Conservation (phyloP, 2,113 vertebrate genomes). For the Columba janthina region DNA sequence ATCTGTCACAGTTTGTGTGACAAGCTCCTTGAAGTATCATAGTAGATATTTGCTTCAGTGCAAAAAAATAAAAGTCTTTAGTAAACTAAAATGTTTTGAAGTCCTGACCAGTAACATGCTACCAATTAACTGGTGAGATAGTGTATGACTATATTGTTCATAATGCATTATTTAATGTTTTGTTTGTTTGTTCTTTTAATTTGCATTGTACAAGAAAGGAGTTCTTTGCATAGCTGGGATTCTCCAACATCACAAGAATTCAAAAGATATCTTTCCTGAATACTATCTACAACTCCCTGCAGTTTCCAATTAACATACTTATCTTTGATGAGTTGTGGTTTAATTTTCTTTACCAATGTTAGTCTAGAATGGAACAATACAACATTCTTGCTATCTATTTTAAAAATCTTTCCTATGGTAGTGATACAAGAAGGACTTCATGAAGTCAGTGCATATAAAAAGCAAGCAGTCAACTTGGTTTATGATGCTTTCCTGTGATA, state of each 20-base stretch:
- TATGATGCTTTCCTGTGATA: background rate
- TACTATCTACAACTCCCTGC: background rate
- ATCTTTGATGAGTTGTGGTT: constrained; percentile 11
- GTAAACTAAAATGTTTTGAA: background rate
- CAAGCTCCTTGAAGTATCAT: background rate
- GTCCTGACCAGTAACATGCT: background rate
- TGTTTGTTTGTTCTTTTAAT: background rate
- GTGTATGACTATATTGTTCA: background rate
- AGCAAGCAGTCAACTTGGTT: background rate
- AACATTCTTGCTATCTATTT: background rate
- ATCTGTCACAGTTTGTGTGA: background rate
- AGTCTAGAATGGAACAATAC: background rate
- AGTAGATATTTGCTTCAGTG: background rate
- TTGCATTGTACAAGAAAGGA: background rate
- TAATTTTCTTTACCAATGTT: constrained; percentile 16
- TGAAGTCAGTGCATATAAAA: background rate
- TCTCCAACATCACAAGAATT: background rate
- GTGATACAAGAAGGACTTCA: background rate
- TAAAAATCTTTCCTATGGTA: background rate
- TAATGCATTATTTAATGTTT: background rate
- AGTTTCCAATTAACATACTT: background rate
- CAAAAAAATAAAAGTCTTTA: background rate
- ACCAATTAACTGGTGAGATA: background rate
- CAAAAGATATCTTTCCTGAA: background rate
- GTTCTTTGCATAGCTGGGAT: background rate